Percentiles rank a stretch among this genome's conserved stretches.
Evolutionary conservation across 2,797 vertebrate species (phyloP).

Genomic region (Crenichthys baileyi): DNA sequence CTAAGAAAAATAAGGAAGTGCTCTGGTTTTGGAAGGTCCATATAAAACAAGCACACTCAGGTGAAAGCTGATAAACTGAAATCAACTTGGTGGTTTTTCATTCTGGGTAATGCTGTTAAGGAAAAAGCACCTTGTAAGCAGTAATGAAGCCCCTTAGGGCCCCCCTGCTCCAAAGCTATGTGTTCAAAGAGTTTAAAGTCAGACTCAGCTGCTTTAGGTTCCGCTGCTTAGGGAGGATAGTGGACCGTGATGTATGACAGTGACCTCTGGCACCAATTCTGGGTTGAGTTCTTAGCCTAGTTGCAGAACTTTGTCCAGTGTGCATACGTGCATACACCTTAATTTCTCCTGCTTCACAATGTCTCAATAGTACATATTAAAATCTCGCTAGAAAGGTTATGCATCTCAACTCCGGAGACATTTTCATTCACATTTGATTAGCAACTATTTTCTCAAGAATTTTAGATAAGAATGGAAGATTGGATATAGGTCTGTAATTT

Average conservation of each 20-base stretch:
- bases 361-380: neutral
- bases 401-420: neutral
- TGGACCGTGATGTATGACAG: slow-evolving; percentile 38
- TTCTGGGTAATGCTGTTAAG: slow-evolving; percentile 40
- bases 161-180: slow-evolving; percentile 34
- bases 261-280: slow-evolving; percentile 60
- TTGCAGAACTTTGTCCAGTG: neutral
- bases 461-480: too few species aligned
- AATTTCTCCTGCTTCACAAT: neutral
- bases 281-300: slow-evolving; percentile 40
- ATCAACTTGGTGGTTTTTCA: slow-evolving; percentile 19
- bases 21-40: slow-evolving; percentile 13
- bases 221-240: neutral
- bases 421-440: slow-evolving; percentile 8
- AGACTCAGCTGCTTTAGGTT: slow-evolving; percentile 6
- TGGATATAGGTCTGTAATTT: too few species aligned
- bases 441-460: too few species aligned
- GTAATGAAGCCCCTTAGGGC: slow-evolving; percentile 13
- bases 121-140: slow-evolving; percentile 15
- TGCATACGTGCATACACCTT: neutral
- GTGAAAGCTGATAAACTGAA: slow-evolving; percentile 1
- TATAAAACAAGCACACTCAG: slow-evolving; percentile 28
- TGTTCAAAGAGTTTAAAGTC: slow-evolving; percentile 27
- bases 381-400: neutral
- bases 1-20: slow-evolving; percentile 12